A percentile compares a stretch with the other conserved stretches of the same genome.
Evolutionary conservation across 2,113 vertebrate species (phyloP).

Genomic region (Sinocyclocheilus anophthalmus): DNA sequence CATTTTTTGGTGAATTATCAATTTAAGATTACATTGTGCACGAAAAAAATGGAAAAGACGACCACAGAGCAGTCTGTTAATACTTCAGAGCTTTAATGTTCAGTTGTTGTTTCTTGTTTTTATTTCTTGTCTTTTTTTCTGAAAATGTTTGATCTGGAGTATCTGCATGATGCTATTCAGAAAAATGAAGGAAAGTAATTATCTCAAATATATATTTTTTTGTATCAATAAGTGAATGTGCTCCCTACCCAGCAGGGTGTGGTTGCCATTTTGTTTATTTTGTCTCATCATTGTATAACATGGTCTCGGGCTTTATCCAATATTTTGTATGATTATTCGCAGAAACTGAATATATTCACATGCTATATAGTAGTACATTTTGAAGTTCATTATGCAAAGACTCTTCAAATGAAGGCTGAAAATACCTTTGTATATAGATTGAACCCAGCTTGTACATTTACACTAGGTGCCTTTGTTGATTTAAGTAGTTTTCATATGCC

Average conservation of each 20-base stretch:
- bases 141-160: background rate
- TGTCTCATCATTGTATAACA: background rate
- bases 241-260: conserved; percentile 24
- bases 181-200: conserved; percentile 22
- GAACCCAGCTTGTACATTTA: conserved; percentile 21
- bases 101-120: background rate
- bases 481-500: conserved; percentile 29
- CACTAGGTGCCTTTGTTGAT: conserved; percentile 49
- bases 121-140: background rate
- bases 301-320: background rate
- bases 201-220: background rate
- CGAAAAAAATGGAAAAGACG: background rate
- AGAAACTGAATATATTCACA: conserved; percentile 5
- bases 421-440: conserved; percentile 10
- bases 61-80: conserved; percentile 9
- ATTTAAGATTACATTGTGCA: background rate
- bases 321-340: conserved; percentile 27
- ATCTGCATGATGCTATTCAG: conserved; percentile 28
- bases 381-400: conserved; percentile 13
- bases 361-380: background rate
- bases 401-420: conserved; percentile 24
- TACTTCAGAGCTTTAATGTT: conserved; percentile 22
- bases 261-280: background rate
- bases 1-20: background rate
- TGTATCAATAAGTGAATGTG: conserved; percentile 15